These are phyloP conservation scores for Armadillidium nasatum DNA, from an alignment of 1,140 invertebrate genomes.

Conservation along the genomic window DNA sequence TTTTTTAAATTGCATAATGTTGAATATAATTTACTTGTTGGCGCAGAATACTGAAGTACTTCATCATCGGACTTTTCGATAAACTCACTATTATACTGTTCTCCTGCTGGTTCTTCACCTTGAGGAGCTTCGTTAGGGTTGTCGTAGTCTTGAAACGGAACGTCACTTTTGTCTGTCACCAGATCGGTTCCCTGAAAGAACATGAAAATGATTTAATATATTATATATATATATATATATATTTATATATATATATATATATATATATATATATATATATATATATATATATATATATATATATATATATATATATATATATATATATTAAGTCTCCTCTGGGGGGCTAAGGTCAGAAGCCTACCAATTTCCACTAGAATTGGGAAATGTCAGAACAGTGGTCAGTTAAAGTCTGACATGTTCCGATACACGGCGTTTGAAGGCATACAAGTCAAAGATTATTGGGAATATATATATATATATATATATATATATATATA, in stretches of 20 bases:
- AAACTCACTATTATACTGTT: background rate
- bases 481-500: conserved; percentile 24
- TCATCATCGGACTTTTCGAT: background rate
- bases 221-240: conserved; percentile 23
- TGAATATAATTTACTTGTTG: background rate
- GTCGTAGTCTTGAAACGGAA: no score
- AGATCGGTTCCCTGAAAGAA: no score
- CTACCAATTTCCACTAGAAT: no score
- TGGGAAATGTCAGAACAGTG: no score
- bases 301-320: conserved; percentile 29
- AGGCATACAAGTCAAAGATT: no score
- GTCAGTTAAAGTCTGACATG: no score
- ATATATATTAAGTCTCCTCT: no score
- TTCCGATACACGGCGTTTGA: no score
- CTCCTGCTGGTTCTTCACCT: no score
- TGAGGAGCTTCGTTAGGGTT: no score
- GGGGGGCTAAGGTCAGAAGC: no score
- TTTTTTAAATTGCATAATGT: background rate
- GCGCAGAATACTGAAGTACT: background rate
- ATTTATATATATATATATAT: conserved; percentile 32
- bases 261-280: conserved; percentile 27
- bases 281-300: conserved; percentile 28
- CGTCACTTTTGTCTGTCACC: no score
- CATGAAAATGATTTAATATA: background rate
- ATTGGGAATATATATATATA: conserved; percentile 32